These are phyloP conservation scores for Eristalinus aeneus DNA, from an alignment of 2,888 invertebrate species.

Conservation along the genomic window DNA sequence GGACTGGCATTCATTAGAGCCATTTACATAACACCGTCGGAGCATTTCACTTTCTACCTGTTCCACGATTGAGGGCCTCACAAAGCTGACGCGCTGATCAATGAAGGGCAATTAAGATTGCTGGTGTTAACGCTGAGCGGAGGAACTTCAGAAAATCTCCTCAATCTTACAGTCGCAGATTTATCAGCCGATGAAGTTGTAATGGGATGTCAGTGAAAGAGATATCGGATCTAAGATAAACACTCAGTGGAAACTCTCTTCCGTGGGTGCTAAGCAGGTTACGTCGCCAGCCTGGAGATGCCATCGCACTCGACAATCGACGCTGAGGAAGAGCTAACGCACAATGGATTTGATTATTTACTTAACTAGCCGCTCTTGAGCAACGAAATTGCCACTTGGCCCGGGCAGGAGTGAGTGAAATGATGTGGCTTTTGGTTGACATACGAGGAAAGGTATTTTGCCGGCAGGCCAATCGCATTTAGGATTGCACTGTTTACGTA, in stretches of 20 bases:
- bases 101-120: conserved; percentile 57
- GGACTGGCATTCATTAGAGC: conserved; percentile 33
- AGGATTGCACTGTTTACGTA: conserved; percentile 99
- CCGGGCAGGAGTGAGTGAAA: conserved; percentile 99
- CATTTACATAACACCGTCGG: conserved; percentile 30
- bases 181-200: conserved; percentile 82
- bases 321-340: background rate
- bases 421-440: conserved; percentile 99
- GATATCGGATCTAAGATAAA: background rate
- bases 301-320: background rate
- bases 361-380: conserved; percentile 98
- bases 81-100: background rate
- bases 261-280: background rate
- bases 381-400: conserved; percentile 98
- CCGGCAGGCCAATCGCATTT: no score
- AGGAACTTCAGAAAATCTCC: background rate
- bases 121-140: background rate
- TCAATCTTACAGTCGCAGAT: background rate
- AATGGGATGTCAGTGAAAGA: background rate
- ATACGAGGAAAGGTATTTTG: conserved; percentile 98
- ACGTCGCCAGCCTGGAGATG: background rate
- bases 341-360: conserved; percentile 25
- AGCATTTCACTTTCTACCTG: conserved; percentile 62
- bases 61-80: conserved; percentile 15
- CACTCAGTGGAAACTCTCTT: background rate